phyloP scores from a whole-genome alignment of 2,797 vertebrate species.

The Notamacropus eugenii region DNA sequence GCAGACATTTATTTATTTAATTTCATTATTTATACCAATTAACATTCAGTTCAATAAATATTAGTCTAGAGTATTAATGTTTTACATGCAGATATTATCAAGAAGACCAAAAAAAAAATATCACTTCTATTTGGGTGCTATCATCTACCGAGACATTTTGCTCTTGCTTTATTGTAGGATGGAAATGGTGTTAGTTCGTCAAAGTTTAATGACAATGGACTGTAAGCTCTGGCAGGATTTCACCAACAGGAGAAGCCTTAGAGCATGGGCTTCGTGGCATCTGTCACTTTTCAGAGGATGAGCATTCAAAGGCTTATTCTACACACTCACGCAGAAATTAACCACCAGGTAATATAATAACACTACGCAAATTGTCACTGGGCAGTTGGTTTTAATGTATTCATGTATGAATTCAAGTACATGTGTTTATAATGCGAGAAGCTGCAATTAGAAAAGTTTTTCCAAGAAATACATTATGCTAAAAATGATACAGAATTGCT shows the following conservation, averaged over 20 bases:
- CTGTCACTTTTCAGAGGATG: not conserved
- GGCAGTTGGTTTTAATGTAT: not conserved
- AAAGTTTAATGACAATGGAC: not conserved
- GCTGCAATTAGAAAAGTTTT: slow-evolving; percentile 53
- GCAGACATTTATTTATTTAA: not conserved
- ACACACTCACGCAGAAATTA: not conserved
- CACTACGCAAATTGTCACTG: not conserved
- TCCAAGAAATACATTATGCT: slow-evolving; percentile 71
- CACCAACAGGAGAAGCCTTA: not conserved
- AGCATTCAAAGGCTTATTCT: not conserved
- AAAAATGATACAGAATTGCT: slow-evolving; percentile 62
- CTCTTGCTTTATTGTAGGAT: not conserved
- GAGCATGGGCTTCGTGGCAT: not conserved
- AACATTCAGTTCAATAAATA: not conserved
- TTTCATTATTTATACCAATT: not conserved
- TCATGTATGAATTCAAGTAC: not conserved
- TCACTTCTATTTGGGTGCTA: not conserved
- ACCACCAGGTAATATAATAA: not conserved
- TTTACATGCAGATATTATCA: not conserved
- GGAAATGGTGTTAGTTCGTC: not conserved
- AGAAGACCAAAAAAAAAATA: not conserved
- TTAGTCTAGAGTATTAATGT: not conserved
- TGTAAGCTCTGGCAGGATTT: not conserved
- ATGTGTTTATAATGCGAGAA: not conserved
- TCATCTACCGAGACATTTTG: not conserved